Evolutionary conservation across 2,797 vertebrate species (phyloP).

Genomic region (Gallinago stenura): DNA sequence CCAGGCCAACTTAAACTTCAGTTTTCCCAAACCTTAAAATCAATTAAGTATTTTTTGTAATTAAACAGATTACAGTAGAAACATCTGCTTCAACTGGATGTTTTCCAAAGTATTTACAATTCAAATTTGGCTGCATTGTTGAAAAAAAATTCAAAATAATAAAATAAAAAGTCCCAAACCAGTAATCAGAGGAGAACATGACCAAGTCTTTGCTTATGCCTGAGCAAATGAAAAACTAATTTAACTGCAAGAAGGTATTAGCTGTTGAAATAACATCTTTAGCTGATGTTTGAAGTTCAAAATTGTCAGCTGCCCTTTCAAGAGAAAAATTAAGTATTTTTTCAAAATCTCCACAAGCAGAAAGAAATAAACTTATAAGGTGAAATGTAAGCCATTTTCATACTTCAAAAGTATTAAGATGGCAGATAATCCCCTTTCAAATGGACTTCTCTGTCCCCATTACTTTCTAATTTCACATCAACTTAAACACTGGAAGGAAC

Average conservation of each 20-base stretch:
- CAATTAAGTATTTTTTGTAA: conserved; percentile 29
- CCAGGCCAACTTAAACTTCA: background rate
- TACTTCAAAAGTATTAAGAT: background rate
- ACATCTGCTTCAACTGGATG: conserved; percentile 51
- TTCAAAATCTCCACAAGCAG: background rate
- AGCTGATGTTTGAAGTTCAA: background rate
- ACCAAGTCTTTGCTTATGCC: background rate
- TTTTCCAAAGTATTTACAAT: conserved; percentile 50
- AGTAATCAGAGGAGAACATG: background rate
- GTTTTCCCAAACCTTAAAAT: conserved; percentile 29
- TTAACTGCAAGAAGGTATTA: background rate
- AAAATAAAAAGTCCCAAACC: background rate
- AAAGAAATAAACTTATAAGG: background rate
- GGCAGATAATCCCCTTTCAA: background rate
- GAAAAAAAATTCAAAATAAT: background rate
- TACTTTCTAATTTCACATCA: background rate
- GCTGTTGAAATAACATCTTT: background rate
- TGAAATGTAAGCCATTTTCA: background rate
- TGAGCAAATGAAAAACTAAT: background rate
- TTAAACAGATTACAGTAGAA: conserved; percentile 52
- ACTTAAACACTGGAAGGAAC: background rate
- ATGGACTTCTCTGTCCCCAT: background rate
- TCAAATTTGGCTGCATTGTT: conserved; percentile 8
- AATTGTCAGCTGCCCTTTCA: background rate
- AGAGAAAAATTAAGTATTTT: background rate